Conservation (phyloP, 2,888 invertebrate genomes). For the Andrena chrysosceles region DNA sequence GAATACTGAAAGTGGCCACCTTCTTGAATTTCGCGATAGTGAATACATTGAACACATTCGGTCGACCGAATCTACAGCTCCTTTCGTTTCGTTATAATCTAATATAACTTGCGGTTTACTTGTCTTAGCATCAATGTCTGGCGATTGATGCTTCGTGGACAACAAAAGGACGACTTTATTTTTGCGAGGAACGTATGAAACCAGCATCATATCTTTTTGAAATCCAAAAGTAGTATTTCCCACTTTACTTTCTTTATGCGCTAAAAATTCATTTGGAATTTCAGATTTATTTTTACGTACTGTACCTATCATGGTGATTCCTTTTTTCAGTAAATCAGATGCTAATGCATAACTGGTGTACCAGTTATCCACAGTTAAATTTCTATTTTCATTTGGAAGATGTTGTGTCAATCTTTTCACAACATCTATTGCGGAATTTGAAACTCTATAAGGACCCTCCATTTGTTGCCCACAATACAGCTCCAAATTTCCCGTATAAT, state of each 20-base stretch:
- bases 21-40: background rate
- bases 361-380: too few relatives aligned
- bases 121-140: background rate
- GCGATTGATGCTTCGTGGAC: background rate
- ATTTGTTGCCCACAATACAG: too few relatives aligned
- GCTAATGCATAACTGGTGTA: too few relatives aligned
- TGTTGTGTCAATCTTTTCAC: too few relatives aligned
- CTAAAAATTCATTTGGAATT: background rate
- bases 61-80: background rate
- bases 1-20: background rate
- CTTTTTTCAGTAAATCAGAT: background rate
- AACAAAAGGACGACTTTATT: too few relatives aligned
- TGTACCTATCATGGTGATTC: background rate
- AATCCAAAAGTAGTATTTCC: background rate
- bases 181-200: background rate
- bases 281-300: background rate
- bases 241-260: background rate
- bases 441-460: too few relatives aligned
- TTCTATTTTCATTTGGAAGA: too few relatives aligned
- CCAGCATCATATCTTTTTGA: background rate
- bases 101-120: background rate
- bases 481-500: too few relatives aligned
- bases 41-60: slow-evolving; percentile 2
- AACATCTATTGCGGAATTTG: too few relatives aligned
- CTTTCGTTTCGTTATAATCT: slow-evolving; percentile 1